Evolutionary conservation across 1,140 invertebrate species (phyloP).

Genomic region (Drosophila virilis): DNA sequence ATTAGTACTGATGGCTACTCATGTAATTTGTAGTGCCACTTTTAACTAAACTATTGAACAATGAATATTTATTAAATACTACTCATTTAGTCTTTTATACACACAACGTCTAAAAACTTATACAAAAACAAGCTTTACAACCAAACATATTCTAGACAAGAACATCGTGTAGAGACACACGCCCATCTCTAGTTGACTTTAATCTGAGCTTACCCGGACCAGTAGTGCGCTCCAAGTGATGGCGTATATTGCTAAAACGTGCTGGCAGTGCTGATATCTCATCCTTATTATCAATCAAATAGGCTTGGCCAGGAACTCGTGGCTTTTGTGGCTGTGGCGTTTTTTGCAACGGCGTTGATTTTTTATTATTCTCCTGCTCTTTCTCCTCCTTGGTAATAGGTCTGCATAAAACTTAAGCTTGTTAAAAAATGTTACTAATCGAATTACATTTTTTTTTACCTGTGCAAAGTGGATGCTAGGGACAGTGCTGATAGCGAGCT

Average conservation of each 20-base stretch:
- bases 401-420: conserved; percentile 79
- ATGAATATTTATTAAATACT: neutral
- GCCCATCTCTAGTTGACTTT: neutral
- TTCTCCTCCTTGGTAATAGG: conserved; percentile 94
- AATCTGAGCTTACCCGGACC: conserved; percentile 85
- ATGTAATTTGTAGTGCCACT: too few species aligned
- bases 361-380: conserved; percentile 93
- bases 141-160: too few species aligned
- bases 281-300: conserved; percentile 84
- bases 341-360: conserved; percentile 88
- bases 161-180: neutral
- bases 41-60: neutral
- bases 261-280: conserved; percentile 85
- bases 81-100: neutral
- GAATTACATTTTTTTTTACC: conserved; percentile 84
- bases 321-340: conserved; percentile 54
- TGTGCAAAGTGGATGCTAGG: conserved; percentile 92
- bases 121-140: neutral
- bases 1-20: too few species aligned
- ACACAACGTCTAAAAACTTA: neutral
- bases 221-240: conserved; percentile 89
- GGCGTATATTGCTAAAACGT: conserved; percentile 87
- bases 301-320: conserved; percentile 81
- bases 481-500: conserved; percentile 94
- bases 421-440: neutral